A percentile compares a stretch with the other conserved stretches of the same genome.
Conservation (phyloP, 2,888 invertebrate species). For the Idaea biselata region DNA sequence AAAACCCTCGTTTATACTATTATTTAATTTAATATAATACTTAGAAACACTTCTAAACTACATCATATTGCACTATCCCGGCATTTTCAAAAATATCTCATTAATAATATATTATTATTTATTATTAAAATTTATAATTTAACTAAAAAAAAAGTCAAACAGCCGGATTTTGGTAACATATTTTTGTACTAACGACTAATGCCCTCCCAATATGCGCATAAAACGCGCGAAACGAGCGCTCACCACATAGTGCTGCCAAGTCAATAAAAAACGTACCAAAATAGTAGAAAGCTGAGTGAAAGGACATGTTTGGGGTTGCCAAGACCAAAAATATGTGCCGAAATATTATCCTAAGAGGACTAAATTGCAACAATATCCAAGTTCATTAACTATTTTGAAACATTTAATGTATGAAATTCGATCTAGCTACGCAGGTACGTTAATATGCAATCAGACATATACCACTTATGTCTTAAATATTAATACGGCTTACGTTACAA, state of each 20-base stretch:
- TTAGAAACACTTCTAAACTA: conserved; percentile 54
- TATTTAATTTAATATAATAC: conserved; percentile 25
- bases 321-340: neutral
- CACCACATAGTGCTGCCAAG: conserved; percentile 6
- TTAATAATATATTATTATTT: conserved; percentile 23
- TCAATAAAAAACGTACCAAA: neutral
- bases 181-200: conserved; percentile 43
- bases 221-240: neutral
- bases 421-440: conserved; percentile 79
- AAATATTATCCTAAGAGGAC: conserved; percentile 14
- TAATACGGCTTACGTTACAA: conserved; percentile 8
- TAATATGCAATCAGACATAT: conserved; percentile 56
- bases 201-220: conserved; percentile 18
- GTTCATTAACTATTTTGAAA: conserved; percentile 40
- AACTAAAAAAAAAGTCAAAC: conserved; percentile 33
- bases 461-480: conserved; percentile 65
- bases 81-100: conserved; percentile 66
- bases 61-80: conserved; percentile 78
- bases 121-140: conserved; percentile 13
- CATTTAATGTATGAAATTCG: conserved; percentile 62
- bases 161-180: conserved; percentile 57
- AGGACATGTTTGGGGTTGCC: conserved; percentile 1
- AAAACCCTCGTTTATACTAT: conserved; percentile 24
- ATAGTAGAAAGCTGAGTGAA: conserved; percentile 1
- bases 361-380: conserved; percentile 63